Conservation (phyloP, 2,888 invertebrate species). For the Dasypolia templi region DNA sequence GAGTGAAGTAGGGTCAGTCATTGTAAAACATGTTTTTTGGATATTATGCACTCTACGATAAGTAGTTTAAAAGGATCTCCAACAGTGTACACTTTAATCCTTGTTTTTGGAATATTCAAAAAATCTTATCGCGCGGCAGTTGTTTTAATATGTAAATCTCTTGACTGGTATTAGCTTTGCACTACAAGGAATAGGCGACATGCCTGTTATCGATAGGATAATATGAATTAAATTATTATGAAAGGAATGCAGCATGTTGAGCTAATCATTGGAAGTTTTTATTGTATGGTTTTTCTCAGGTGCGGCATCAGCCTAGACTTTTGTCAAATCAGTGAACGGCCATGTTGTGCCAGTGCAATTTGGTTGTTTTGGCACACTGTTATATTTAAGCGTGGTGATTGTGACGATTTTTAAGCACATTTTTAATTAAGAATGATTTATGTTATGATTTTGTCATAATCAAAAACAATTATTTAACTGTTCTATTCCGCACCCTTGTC, state of each 20-base stretch:
- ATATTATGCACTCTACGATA: too few species aligned
- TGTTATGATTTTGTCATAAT: neutral
- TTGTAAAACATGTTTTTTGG: neutral
- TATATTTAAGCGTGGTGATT: neutral
- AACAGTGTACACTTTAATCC: conserved; percentile 32
- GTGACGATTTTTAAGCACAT: neutral
- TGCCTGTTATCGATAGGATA: conserved; percentile 6
- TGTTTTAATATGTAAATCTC: conserved; percentile 42
- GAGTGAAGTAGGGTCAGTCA: neutral
- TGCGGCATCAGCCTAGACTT: neutral
- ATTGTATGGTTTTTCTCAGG: neutral
- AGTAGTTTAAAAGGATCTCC: conserved; percentile 30
- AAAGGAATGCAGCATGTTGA: conserved; percentile 3
- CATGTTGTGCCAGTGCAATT: neutral
- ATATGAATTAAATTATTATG: conserved; percentile 13
- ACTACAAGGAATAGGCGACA: conserved; percentile 19
- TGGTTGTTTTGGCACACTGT: neutral
- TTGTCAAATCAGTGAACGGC: neutral
- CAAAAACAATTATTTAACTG: conserved; percentile 5
- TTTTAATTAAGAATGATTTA: neutral
- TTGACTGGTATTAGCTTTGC: conserved; percentile 34
- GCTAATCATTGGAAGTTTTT: neutral
- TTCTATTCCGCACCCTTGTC: neutral
- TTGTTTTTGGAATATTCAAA: conserved; percentile 31
- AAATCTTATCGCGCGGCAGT: conserved; percentile 29